phyloP scores from a whole-genome alignment of 2,113 vertebrate genomes.

The Cottus gobio region DNA sequence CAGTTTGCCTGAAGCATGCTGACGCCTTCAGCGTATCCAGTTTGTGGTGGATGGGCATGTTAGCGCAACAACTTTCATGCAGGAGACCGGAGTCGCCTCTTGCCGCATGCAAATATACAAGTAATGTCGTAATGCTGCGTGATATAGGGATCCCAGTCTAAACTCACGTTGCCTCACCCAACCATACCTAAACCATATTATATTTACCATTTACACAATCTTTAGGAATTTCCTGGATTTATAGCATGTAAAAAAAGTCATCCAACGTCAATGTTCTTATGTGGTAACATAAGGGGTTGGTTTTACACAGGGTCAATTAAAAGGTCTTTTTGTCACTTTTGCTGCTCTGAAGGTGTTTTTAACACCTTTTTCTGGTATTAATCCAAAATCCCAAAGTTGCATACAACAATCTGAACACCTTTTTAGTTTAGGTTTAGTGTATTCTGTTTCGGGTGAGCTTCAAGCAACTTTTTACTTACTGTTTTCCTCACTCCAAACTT shows the following conservation, averaged over 20 bases:
- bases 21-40: not conserved
- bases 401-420: not conserved
- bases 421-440: not conserved
- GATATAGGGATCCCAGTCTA: not conserved
- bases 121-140: not conserved
- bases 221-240: not conserved
- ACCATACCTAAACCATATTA: not conserved
- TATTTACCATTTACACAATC: not conserved
- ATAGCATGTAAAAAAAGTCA: not conserved
- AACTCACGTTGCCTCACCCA: not conserved
- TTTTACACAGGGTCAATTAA: not conserved
- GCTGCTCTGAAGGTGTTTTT: not conserved
- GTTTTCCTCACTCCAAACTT: slow-evolving; percentile 26
- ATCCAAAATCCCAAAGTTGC: not conserved
- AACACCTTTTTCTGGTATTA: not conserved
- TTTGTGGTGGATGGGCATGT: not conserved
- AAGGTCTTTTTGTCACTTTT: not conserved
- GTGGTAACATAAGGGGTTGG: not conserved
- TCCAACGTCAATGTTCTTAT: not conserved
- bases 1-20: not conserved
- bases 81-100: not conserved
- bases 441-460: not conserved
- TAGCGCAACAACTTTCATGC: not conserved
- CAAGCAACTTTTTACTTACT: not conserved
- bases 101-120: not conserved